Percentiles rank a stretch among this genome's conserved stretches.
These are phyloP conservation scores for Sinocyclocheilus maitianheensis DNA, from an alignment of 2,113 vertebrate genomes.

Conservation along the genomic window DNA sequence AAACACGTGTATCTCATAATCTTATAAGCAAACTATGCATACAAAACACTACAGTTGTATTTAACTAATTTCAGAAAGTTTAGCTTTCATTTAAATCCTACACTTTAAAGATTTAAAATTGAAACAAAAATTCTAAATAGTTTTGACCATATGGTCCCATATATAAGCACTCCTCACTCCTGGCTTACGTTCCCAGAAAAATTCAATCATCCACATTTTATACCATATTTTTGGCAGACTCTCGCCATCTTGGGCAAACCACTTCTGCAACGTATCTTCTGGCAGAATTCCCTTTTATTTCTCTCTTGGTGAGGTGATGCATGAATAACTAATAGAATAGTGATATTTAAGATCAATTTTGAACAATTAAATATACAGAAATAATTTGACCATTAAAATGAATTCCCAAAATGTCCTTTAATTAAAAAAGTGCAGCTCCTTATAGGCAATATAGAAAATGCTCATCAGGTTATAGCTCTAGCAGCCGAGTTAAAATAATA, in stretches of 20 bases:
- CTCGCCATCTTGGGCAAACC: constrained; percentile 51
- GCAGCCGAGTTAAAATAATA: not conserved
- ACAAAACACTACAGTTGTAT: not conserved
- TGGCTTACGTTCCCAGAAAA: not conserved
- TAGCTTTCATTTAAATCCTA: not conserved
- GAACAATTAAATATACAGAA: not conserved
- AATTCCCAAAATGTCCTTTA: not conserved
- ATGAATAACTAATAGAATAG: not conserved
- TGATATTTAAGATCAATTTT: not conserved
- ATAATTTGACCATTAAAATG: not conserved
- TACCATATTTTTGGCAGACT: constrained; percentile 4
- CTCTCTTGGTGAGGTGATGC: not conserved
- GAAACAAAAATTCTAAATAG: not conserved
- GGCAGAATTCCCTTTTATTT: constrained; percentile 71
- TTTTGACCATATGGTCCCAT: not conserved
- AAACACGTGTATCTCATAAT: constrained; percentile 66
- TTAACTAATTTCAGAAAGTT: not conserved
- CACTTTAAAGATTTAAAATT: not conserved
- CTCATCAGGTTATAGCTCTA: not conserved
- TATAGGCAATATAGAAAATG: not conserved
- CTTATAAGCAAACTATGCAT: constrained; percentile 43
- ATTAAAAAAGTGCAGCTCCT: not conserved
- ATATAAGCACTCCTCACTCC: not conserved
- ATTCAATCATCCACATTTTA: not conserved
- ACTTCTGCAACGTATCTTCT: constrained; percentile 63